These are phyloP conservation scores for Oconnorella tubifera DNA, from an alignment of 2,888 invertebrate genomes.

Conservation along the genomic window DNA sequence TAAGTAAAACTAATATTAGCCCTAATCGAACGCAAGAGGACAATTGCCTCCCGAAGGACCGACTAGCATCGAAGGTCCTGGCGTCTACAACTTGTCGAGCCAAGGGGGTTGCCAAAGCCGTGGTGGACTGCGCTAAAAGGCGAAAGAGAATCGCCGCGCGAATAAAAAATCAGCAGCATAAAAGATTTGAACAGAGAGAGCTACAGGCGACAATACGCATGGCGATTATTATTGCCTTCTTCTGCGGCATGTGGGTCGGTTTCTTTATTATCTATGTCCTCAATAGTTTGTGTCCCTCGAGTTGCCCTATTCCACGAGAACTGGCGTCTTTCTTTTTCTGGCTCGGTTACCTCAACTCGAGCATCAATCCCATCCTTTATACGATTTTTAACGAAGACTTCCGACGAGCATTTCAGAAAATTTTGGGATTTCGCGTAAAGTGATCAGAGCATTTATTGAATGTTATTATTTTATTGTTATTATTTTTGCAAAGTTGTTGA, in stretches of 20 bases:
- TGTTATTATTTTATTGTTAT: too few relatives aligned
- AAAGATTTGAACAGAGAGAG: conserved; percentile 46
- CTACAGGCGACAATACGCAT: conserved; percentile 55
- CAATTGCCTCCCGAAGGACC: too few relatives aligned
- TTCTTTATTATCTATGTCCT: conserved; percentile 55
- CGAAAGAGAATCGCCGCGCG: too few relatives aligned
- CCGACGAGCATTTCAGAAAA: conserved; percentile 49
- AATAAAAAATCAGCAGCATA: neutral
- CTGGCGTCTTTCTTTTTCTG: conserved; percentile 52
- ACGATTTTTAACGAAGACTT: conserved; percentile 56
- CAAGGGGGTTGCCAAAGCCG: too few relatives aligned
- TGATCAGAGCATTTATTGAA: too few relatives aligned
- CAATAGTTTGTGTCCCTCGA: conserved; percentile 43
- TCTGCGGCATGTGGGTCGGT: conserved; percentile 56
- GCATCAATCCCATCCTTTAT: conserved; percentile 55
- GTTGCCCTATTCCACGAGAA: conserved; percentile 42
- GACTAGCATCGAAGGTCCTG: too few relatives aligned
- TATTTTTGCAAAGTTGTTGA: too few relatives aligned
- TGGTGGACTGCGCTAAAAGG: too few relatives aligned
- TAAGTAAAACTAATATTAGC: too few relatives aligned
- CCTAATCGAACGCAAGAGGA: too few relatives aligned
- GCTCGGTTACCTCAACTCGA: conserved; percentile 56
- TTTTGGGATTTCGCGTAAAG: conserved; percentile 32
- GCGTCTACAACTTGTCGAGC: too few relatives aligned
- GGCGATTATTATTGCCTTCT: conserved; percentile 55